Evolutionary conservation across 2,888 invertebrate species (phyloP), one percentile per base, ranked within the genome.

Genomic region (Lepidochrysops patricia): DNA sequence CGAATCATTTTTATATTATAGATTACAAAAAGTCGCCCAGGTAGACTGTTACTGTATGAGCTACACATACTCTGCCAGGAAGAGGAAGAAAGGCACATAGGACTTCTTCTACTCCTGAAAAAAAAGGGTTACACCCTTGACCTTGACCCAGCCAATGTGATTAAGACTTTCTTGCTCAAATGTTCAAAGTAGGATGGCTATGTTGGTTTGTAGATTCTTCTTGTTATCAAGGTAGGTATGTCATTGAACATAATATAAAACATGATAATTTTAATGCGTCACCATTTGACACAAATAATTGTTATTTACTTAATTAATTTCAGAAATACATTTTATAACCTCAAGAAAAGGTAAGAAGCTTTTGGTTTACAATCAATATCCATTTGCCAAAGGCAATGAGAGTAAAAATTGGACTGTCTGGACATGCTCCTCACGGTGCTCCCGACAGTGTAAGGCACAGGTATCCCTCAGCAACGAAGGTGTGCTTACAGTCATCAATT

Each of bases 71-170:
- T 80, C 83, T 0, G 76, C 77, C 75, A 68, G 82, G 12, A 82
- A 82, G 63, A 64, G 57, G 9, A 77, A 74, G 62, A 75, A 74
- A 60, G 57, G 84, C 0, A 75, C 70, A 27, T 80, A 81, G 83
- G 84, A 84, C 82, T 0, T 84, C 84, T 62, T 84, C 84, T 7
- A 82, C 79, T 64, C 83, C 83, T 54, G 77, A 78, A 9, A 84
- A 83, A 61, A 82, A 83, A 60, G 82, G 84, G 84, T 62, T 78
- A 73, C n/a, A n/a, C n/a, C n/a, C n/a, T n/a, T n/a, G n/a, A n/a
- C n/a, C n/a, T n/a, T n/a, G n/a, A n/a, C n/a, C n/a, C n/a, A 66
- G 83, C 83, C 0, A 76, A 76, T 25, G 68, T 82, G 0, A 72
- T 15, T 6, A 0, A n/a, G n/a, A n/a, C n/a, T n/a, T n/a, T n/a